Evolutionary conservation across 2,113 vertebrate species (phyloP).

Genomic region (Paedocypris sp.): DNA sequence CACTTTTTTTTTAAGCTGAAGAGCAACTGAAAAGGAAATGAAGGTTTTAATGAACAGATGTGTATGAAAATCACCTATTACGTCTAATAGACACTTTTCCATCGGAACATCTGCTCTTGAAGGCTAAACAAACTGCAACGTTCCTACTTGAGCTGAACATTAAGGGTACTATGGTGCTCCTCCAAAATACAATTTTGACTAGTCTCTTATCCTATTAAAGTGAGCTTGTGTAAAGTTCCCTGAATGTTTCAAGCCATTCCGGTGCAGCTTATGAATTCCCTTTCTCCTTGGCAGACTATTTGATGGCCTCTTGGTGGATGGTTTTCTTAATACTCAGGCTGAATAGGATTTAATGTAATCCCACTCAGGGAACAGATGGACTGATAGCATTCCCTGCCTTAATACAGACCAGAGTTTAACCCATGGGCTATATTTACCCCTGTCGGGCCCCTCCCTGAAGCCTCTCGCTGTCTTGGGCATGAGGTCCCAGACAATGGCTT

Average conservation of each 20-base stretch:
- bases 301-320: slow-evolving; percentile 20
- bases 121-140: neutral
- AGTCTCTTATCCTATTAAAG: neutral
- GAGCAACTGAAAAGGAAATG: neutral
- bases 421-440: slow-evolving; percentile 14
- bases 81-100: slow-evolving; percentile 20
- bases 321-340: slow-evolving; percentile 28
- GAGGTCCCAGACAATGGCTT: neutral
- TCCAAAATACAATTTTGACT: neutral
- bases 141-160: neutral
- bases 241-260: neutral
- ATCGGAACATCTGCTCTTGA: slow-evolving; percentile 15
- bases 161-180: neutral
- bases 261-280: neutral
- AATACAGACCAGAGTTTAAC: slow-evolving; percentile 18
- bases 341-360: slow-evolving; percentile 36
- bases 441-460: slow-evolving; percentile 4
- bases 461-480: neutral
- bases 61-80: slow-evolving; percentile 17
- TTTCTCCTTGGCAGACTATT: slow-evolving; percentile 13
- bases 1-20: neutral
- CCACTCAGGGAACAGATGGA: slow-evolving; percentile 34
- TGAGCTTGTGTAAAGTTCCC: neutral
- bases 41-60: slow-evolving; percentile 21
- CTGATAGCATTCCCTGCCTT: slow-evolving; percentile 24